Percentiles rank a stretch among this genome's conserved stretches.
Evolutionary conservation across 2,797 vertebrate species (phyloP).

Genomic region (Hippoglossus hippoglossus): DNA sequence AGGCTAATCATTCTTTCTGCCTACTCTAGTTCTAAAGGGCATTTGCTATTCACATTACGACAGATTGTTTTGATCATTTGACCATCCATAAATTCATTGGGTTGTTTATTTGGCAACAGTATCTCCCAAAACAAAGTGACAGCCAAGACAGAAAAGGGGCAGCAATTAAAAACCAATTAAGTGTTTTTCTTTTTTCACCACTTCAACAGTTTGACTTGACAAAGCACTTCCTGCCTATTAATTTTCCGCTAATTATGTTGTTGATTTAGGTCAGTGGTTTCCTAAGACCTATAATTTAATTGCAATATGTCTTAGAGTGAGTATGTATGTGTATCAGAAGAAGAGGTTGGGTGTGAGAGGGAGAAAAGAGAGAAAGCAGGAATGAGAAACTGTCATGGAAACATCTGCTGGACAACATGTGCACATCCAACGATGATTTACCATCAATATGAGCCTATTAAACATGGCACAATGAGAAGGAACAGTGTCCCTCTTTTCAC

Average conservation of each 20-base stretch:
- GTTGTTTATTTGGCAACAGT: conserved; percentile 12
- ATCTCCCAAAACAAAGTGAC: conserved; percentile 9
- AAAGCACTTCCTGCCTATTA: conserved; percentile 16
- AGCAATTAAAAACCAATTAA: conserved; percentile 22
- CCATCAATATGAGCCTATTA: conserved; percentile 44
- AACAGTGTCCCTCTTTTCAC: not conserved
- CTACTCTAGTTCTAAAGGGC: not conserved
- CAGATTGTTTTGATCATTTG: conserved; percentile 14
- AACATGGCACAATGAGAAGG: conserved; percentile 37
- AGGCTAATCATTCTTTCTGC: not conserved
- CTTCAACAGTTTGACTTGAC: conserved; percentile 24
- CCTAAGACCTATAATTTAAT: conserved; percentile 33
- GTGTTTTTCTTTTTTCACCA: not conserved
- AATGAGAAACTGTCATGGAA: conserved; percentile 29
- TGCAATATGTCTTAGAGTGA: conserved; percentile 21
- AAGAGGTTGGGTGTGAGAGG: not conserved
- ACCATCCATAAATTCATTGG: not conserved
- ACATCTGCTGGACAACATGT: conserved; percentile 65
- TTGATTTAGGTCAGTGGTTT: conserved; percentile 39
- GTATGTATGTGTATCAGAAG: conserved; percentile 7
- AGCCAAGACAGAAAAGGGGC: not conserved
- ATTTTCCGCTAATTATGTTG: conserved; percentile 27
- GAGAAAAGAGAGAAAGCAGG: conserved; percentile 4
- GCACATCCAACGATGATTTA: conserved; percentile 63
- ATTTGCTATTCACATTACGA: conserved; percentile 10